Conservation (phyloP, 2,888 invertebrate species). For the Melipona beecheii region DNA sequence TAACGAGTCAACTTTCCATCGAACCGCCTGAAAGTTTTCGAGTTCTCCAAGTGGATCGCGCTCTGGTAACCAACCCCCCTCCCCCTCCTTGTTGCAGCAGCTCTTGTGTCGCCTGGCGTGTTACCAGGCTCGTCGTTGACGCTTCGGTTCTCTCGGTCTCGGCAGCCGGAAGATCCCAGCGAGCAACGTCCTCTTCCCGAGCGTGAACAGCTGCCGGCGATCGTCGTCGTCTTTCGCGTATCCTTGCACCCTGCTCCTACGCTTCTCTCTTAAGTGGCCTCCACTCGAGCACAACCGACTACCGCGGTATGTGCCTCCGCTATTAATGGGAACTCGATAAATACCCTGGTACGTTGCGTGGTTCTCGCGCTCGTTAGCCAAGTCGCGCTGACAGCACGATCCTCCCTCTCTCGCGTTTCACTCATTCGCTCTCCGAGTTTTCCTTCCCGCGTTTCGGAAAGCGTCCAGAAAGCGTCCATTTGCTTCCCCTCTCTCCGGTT, state of each 20-base stretch:
- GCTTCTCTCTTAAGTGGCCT: constrained; percentile 57
- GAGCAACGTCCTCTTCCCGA: background rate
- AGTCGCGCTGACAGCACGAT: constrained; percentile 30
- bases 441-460: too few relatives aligned
- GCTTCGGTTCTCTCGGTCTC: constrained; percentile 47
- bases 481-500: background rate
- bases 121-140: constrained; percentile 54
- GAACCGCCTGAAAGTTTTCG: constrained; percentile 60
- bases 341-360: constrained; percentile 28
- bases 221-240: constrained; percentile 65
- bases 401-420: background rate
- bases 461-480: background rate
- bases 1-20: constrained; percentile 62
- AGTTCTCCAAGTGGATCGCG: constrained; percentile 49
- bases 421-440: background rate
- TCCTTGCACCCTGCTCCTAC: constrained; percentile 60
- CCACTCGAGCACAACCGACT: constrained; percentile 36
- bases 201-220: constrained; percentile 68
- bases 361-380: constrained; percentile 27
- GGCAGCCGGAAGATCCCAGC: too few relatives aligned
- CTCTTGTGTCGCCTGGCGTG: constrained; percentile 23
- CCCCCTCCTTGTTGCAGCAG: background rate
- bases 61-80: background rate
- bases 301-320: constrained; percentile 14
- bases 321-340: constrained; percentile 52